Percentiles rank a stretch among this genome's conserved stretches.
These are phyloP conservation scores for Eolophus roseicapilla DNA, from an alignment of 2,113 vertebrate species.

Conservation along the genomic window DNA sequence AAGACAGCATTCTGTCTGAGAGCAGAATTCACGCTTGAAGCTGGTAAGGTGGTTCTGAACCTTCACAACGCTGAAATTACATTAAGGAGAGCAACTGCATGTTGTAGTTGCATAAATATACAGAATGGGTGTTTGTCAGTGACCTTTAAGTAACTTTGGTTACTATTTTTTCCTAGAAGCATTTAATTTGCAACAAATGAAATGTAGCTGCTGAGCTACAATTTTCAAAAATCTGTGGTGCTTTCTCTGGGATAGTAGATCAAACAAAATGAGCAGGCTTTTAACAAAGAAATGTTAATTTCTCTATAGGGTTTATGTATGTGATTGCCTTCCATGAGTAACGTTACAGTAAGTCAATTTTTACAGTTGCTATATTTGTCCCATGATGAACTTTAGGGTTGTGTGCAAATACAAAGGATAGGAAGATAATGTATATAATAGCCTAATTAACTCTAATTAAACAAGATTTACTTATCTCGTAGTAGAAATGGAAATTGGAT, in stretches of 20 bases:
- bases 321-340: neutral
- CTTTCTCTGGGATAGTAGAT: neutral
- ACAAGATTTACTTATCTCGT: neutral
- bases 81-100: neutral
- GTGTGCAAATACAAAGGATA: neutral
- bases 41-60: neutral
- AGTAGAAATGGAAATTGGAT: neutral
- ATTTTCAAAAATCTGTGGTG: neutral
- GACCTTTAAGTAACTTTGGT: neutral
- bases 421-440: neutral
- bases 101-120: neutral
- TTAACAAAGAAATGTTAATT: neutral
- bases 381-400: neutral
- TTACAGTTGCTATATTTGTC: neutral
- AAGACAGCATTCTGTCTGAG: rapidly evolving
- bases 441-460: neutral
- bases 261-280: neutral
- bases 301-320: neutral
- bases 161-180: neutral
- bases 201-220: neutral
- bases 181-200: neutral
- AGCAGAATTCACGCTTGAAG: neutral
- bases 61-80: neutral
- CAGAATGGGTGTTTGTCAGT: neutral
- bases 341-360: rapidly evolving